phyloP scores from a whole-genome alignment of 2,113 vertebrate species.

The Opisthocomus hoazin region DNA sequence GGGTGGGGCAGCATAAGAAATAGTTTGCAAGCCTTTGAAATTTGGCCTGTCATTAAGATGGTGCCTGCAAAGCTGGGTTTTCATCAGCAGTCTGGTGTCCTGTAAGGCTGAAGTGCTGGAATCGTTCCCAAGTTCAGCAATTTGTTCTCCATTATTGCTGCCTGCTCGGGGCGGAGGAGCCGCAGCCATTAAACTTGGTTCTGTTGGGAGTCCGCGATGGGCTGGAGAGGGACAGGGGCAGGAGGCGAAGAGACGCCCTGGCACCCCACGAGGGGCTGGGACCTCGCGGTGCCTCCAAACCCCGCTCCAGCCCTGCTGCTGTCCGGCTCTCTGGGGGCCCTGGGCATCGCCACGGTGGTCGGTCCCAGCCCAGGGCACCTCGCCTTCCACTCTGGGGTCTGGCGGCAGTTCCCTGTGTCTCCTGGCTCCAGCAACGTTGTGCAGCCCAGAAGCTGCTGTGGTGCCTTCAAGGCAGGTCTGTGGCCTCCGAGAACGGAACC shows the following conservation, averaged over 20 bases:
- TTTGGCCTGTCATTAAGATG: slow-evolving; percentile 75
- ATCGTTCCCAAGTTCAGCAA: slow-evolving; percentile 65
- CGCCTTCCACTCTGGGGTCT: fast-evolving
- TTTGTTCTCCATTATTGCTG: slow-evolving; percentile 70
- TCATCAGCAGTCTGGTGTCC: slow-evolving; percentile 71
- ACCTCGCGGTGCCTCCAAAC: not conserved
- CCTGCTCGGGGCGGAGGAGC: not conserved
- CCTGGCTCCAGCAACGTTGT: not conserved
- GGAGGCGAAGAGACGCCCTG: not conserved
- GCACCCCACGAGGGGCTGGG: not conserved
- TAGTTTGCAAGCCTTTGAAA: slow-evolving; percentile 72
- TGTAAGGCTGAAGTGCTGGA: slow-evolving; percentile 68
- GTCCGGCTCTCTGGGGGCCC: not conserved
- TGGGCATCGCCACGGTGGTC: not conserved
- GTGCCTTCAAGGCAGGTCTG: not conserved
- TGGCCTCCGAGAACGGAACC: not conserved
- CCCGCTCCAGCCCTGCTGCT: not conserved
- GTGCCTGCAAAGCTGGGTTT: slow-evolving; percentile 65
- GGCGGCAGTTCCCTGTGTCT: not conserved
- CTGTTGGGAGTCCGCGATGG: not conserved
- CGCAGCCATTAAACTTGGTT: not conserved
- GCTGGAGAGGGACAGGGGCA: not conserved
- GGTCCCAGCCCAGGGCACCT: not conserved
- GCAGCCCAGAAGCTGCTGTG: not conserved
- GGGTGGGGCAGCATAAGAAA: slow-evolving; percentile 57